Evolutionary conservation across 2,113 vertebrate genomes (phyloP), one percentile per base, ranked within the genome.

Genomic region (Chroicocephalus ridibundus): DNA sequence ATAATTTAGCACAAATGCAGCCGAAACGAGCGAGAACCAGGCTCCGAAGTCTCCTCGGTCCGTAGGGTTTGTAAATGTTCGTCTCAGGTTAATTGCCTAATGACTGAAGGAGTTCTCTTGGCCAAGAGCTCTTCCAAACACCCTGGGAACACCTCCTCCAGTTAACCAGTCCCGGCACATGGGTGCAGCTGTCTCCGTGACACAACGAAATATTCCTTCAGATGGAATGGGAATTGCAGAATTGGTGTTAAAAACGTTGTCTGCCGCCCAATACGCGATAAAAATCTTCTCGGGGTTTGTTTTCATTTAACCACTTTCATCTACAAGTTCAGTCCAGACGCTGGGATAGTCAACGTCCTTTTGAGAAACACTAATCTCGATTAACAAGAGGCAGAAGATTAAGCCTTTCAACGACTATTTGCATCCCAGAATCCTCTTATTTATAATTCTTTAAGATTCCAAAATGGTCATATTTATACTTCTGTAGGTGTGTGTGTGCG

Each of bases 161-260:
- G 34, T 29, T 72, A 69, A 62, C 31, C 58, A 47, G 88, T 51
- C 74, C 65, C 46, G 29, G 57, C 36, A 57, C 70, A 31, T 1
- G 61, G 36, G 47, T 8, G 84, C 80, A 71, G 86, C 72, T 57
- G 31, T 13, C 52, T 24, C 76, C 19, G 44, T 11, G 52, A 65
- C 72, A 89, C 66, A 96, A 95, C 89, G 95, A 96, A 94, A 94
- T 91, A 85, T 51, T 54, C 71, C 38, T 55, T 72, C 70, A 13
- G 42, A 47, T 7, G 38, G 54, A 51, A 87, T 1, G 17, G 64
- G 29, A 61, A 57, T 31, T 8, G 66, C 31, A 58, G 74, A 36
- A 69, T 15, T 13, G 40, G 16, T 57, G 36, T 57, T 52, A 11
- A 57, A 86, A 96, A 76, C 27, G 54, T 69, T 65, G 46, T 34